These are phyloP conservation scores for Cenopis cana DNA, from an alignment of 2,888 invertebrate genomes.

Conservation along the genomic window DNA sequence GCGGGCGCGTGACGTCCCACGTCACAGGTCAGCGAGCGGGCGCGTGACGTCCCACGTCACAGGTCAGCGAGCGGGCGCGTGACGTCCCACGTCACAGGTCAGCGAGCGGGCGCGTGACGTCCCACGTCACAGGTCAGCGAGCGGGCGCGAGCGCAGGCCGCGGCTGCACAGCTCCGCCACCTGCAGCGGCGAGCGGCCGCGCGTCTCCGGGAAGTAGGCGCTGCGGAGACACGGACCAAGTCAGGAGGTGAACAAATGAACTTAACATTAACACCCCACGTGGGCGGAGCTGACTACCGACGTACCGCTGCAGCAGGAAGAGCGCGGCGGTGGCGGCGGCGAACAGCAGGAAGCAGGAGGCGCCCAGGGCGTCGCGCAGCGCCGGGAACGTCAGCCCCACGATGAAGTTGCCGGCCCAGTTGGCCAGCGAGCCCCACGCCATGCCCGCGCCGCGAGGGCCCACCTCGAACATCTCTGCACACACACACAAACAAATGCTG, in stretches of 20 bases:
- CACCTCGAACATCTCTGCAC: constrained; percentile 92
- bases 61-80: no score
- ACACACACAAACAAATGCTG: no score
- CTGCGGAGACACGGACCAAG: constrained; percentile 11
- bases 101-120: constrained; percentile 2
- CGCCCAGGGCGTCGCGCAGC: constrained; percentile 86
- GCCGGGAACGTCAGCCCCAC: constrained; percentile 92
- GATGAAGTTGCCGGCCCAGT: constrained; percentile 95
- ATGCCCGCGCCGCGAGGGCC: constrained; percentile 93
- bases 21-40: no score
- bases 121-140: no score
- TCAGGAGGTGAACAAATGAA: no score
- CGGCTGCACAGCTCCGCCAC: constrained; percentile 86
- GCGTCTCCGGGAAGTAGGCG: constrained; percentile 88
- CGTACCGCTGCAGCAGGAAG: constrained; percentile 86
- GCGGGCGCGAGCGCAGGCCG: constrained; percentile 85
- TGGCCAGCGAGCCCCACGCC: constrained; percentile 93
- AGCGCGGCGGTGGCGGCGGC: constrained; percentile 82
- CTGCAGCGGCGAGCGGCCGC: constrained; percentile 87
- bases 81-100: background rate
- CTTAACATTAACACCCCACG: no score
- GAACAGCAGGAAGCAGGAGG: constrained; percentile 92
- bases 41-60: no score
- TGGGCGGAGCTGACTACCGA: background rate
- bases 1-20: no score